Evolutionary conservation across 2,888 invertebrate species (phyloP).

Genomic region (Chrysotoxum bicinctum): DNA sequence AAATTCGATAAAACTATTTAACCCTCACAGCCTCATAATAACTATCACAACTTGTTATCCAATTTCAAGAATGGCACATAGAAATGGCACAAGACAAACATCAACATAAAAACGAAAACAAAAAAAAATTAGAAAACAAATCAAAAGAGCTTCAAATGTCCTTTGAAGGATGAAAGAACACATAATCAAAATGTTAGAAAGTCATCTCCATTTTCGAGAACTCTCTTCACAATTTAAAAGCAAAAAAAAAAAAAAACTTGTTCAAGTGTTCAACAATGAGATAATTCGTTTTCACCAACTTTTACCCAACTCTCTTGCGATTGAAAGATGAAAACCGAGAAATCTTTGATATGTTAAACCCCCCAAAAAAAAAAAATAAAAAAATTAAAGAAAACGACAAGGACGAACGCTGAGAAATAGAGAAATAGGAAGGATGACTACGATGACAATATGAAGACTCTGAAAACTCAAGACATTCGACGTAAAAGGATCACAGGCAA

Average conservation of each 20-base stretch:
- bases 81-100: neutral
- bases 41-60: slow-evolving; percentile 65
- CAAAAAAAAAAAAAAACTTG: slow-evolving; percentile 33
- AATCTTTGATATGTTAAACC: slow-evolving; percentile 71
- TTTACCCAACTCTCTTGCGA: neutral
- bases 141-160: slow-evolving; percentile 54
- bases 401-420: too few species aligned
- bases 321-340: slow-evolving; percentile 27
- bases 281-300: slow-evolving; percentile 37
- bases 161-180: slow-evolving; percentile 54
- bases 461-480: slow-evolving; percentile 55
- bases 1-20: slow-evolving; percentile 57
- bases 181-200: slow-evolving; percentile 67
- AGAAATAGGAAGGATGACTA: neutral
- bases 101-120: neutral
- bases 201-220: slow-evolving; percentile 35
- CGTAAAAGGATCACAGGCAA: slow-evolving; percentile 68
- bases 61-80: slow-evolving; percentile 46
- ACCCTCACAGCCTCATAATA: slow-evolving; percentile 41
- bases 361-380: slow-evolving; percentile 15
- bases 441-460: slow-evolving; percentile 8
- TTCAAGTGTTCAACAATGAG: slow-evolving; percentile 61
- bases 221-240: slow-evolving; percentile 5
- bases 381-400: neutral
- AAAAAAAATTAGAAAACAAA: slow-evolving; percentile 53